phyloP scores from a whole-genome alignment of 2,888 invertebrate genomes.

The Drosophila ezoana region DNA sequence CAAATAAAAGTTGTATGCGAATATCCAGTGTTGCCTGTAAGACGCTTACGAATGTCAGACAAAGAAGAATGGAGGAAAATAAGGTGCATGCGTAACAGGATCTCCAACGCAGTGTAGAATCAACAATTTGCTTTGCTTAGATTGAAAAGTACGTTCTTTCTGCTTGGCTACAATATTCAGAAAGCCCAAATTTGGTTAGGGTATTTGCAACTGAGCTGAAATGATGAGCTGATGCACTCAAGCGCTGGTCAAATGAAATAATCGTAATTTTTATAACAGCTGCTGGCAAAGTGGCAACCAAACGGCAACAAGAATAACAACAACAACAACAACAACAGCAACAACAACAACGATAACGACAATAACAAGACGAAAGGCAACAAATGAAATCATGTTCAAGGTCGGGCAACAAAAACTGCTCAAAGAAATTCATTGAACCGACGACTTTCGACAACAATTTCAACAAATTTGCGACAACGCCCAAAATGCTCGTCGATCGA shows the following conservation, averaged over 20 bases:
- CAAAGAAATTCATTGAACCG: conserved; percentile 73
- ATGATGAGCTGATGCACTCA: conserved; percentile 43
- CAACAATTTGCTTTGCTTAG: no score
- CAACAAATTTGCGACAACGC: conserved; percentile 50
- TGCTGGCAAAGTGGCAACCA: conserved; percentile 38
- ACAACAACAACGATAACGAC: conserved; percentile 1
- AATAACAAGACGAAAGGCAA: conserved; percentile 22
- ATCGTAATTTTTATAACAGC: conserved; percentile 54
- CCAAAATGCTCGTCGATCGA: conserved; percentile 22
- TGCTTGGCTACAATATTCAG: not conserved
- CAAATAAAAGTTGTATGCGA: not conserved
- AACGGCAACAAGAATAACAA: conserved; percentile 3
- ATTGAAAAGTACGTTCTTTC: not conserved
- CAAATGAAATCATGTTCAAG: conserved; percentile 66
- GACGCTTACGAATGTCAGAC: not conserved
- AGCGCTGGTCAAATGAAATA: conserved; percentile 56
- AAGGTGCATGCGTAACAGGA: no score
- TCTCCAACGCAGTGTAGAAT: no score
- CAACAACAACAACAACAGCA: not conserved
- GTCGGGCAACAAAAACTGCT: conserved; percentile 50
- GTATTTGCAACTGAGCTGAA: conserved; percentile 25
- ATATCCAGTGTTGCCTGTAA: not conserved
- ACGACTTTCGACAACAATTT: conserved; percentile 37
- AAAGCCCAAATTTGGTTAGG: conserved; percentile 6
- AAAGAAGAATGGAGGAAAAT: not conserved